Evolutionary conservation across 1,140 invertebrate species (phyloP).

Genomic region (Caenorhabditis remanei): DNA sequence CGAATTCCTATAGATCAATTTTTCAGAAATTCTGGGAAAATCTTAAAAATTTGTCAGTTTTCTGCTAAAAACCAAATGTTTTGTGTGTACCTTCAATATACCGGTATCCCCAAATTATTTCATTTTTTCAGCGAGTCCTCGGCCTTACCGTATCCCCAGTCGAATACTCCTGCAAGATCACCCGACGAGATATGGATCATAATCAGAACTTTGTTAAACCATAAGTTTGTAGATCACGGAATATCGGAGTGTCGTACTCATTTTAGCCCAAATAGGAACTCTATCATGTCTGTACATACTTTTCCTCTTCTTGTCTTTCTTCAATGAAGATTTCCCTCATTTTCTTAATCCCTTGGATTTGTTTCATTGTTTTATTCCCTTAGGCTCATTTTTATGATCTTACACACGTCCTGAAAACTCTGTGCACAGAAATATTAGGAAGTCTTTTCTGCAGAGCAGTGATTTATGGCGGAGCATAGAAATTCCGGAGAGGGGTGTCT

Average conservation of each 20-base stretch:
- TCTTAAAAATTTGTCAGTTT: too few relatives aligned
- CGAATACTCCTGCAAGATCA: constrained; percentile 61
- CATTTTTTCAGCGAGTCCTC: constrained; percentile 64
- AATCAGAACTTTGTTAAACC: constrained; percentile 27
- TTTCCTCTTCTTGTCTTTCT: neutral
- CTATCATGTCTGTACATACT: constrained; percentile 22
- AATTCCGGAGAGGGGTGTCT: neutral
- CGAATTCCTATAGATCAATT: too few relatives aligned
- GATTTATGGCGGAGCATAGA: neutral
- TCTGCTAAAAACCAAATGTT: too few relatives aligned
- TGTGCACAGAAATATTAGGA: too few relatives aligned
- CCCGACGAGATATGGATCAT: constrained; percentile 41
- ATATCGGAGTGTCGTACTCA: neutral
- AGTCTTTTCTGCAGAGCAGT: too few relatives aligned
- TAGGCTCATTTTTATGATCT: too few relatives aligned
- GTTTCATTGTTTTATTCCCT: neutral
- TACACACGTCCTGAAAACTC: too few relatives aligned
- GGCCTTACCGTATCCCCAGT: constrained; percentile 72
- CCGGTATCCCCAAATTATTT: too few relatives aligned
- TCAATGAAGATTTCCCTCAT: neutral
- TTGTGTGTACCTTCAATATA: too few relatives aligned
- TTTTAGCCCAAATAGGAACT: neutral
- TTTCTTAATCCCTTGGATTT: neutral
- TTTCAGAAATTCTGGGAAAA: too few relatives aligned
- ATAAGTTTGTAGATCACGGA: neutral